A percentile compares a stretch with the other conserved stretches of the same genome.
These are phyloP conservation scores for Nyctibius grandis DNA, from an alignment of 2,797 vertebrate species.

Conservation along the genomic window DNA sequence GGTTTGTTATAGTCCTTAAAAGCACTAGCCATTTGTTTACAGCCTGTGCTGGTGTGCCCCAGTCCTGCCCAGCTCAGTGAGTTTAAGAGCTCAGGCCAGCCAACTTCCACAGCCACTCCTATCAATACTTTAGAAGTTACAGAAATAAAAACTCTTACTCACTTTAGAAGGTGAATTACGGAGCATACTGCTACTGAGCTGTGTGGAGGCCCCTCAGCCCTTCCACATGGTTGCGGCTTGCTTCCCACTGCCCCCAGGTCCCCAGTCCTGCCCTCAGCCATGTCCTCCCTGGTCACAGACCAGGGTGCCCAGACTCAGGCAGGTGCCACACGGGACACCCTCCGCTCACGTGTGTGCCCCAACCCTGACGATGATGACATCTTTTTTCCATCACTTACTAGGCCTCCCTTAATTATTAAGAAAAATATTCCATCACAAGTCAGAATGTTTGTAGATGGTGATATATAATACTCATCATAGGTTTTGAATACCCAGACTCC, in stretches of 20 bases:
- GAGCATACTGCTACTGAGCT: not conserved
- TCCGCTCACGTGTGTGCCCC: not conserved
- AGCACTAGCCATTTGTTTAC: not conserved
- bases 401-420: not conserved
- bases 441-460: not conserved
- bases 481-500: not conserved
- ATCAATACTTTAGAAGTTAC: not conserved
- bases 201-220: not conserved
- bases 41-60: not conserved
- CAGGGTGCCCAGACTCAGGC: not conserved
- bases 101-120: conserved; percentile 5
- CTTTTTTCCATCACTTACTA: not conserved
- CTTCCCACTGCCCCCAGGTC: not conserved
- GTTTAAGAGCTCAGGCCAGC: not conserved
- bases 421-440: not conserved
- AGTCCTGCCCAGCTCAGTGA: not conserved
- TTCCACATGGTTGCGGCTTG: not conserved
- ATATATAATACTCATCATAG: not conserved
- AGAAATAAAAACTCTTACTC: not conserved
- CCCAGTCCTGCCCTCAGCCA: accelerated
- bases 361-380: not conserved
- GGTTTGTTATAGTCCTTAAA: not conserved
- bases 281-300: not conserved
- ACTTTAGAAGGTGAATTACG: not conserved
- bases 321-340: accelerated